Evolutionary conservation across 2,888 invertebrate species (phyloP).

Genomic region (Amphimallon solstitiale): DNA sequence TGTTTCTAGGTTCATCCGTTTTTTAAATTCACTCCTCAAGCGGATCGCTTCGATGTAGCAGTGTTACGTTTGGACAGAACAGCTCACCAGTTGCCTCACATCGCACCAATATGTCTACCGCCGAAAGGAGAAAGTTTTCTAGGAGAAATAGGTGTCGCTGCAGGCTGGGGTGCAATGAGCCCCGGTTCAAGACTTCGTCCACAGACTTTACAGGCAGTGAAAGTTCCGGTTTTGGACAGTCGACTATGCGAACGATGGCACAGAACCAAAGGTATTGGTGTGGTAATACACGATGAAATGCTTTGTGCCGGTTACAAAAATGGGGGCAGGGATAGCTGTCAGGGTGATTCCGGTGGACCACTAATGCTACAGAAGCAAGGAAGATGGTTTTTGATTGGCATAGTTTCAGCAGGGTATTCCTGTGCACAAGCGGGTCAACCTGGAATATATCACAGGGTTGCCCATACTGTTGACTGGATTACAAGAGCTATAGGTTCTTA

Average conservation of each 20-base stretch:
- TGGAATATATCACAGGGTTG: conserved; percentile 92
- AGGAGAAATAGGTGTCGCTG: conserved; percentile 92
- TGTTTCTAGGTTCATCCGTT: conserved; percentile 83
- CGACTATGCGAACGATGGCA: conserved; percentile 78
- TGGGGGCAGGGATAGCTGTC: conserved; percentile 82
- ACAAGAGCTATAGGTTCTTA: conserved; percentile 70
- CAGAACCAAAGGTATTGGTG: conserved; percentile 80
- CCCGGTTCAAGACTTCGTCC: conserved; percentile 87
- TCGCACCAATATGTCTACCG: conserved; percentile 90
- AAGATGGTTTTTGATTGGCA: conserved; percentile 85
- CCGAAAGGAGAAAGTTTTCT: conserved; percentile 90
- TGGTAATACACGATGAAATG: conserved; percentile 95
- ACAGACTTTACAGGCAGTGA: conserved; percentile 89
- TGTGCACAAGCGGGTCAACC: conserved; percentile 94
- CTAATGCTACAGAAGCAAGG: conserved; percentile 88
- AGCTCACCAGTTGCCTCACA: conserved; percentile 91
- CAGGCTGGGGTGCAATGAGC: conserved; percentile 91
- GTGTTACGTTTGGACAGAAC: conserved; percentile 87
- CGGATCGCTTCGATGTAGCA: conserved; percentile 90
- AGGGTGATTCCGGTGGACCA: conserved; percentile 90
- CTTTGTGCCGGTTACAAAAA: conserved; percentile 92
- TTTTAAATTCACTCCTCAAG: conserved; percentile 93
- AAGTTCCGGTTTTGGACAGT: conserved; percentile 93
- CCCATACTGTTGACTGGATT: conserved; percentile 95
- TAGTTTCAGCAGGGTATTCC: conserved; percentile 93